Conservation (phyloP, 2,797 vertebrate genomes). For the Myripristis murdjan region DNA sequence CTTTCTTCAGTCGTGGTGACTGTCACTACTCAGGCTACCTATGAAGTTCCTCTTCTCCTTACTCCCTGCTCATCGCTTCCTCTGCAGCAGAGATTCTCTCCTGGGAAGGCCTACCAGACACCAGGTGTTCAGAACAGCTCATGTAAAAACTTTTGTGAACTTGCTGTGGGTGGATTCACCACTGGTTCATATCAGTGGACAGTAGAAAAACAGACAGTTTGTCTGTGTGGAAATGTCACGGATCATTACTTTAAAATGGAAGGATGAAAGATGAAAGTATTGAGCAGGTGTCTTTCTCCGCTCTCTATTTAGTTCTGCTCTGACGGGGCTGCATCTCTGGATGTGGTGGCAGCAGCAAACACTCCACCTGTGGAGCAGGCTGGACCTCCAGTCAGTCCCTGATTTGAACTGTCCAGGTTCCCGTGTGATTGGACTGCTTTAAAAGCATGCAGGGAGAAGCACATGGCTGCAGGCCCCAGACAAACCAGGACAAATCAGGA, state of each 20-base stretch:
- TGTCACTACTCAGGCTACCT: too few species aligned
- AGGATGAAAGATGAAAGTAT: background rate
- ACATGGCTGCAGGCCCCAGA: constrained; percentile 7
- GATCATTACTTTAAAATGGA: constrained; percentile 10
- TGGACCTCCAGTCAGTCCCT: constrained; percentile 4
- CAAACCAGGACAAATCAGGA: background rate
- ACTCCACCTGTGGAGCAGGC: background rate
- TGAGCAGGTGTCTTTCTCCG: background rate
- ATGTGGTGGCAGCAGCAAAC: background rate
- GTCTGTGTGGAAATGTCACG: too few species aligned
- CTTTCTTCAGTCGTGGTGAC: too few species aligned
- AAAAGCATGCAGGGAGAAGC: constrained; percentile 12
- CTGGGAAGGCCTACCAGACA: too few species aligned
- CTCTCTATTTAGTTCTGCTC: constrained; percentile 12
- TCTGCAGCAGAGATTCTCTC: too few species aligned
- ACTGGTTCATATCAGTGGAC: too few species aligned
- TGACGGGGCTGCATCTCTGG: constrained; percentile 1
- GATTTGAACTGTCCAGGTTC: background rate
- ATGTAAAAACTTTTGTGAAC: too few species aligned
- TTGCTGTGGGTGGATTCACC: too few species aligned
- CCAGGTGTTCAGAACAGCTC: too few species aligned
- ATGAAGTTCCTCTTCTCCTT: too few species aligned
- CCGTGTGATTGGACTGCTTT: background rate
- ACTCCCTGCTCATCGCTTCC: too few species aligned
- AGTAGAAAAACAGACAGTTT: too few species aligned